These are phyloP conservation scores for Martes flavigula DNA, from an alignment of 2,797 vertebrate genomes.

Conservation along the genomic window DNA sequence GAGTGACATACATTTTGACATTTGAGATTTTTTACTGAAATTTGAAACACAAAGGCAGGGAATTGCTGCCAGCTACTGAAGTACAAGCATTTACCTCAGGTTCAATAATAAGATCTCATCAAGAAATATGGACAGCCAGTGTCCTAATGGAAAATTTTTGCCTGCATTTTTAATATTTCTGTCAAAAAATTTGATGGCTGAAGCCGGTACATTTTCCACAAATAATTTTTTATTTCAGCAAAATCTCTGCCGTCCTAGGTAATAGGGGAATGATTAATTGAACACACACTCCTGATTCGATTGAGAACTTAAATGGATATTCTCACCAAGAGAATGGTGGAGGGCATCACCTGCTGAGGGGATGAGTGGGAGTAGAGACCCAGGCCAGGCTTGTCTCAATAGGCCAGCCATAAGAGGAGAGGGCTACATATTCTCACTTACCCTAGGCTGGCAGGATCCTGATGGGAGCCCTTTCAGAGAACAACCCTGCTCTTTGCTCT, in stretches of 20 bases:
- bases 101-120: constrained; percentile 53
- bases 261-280: not conserved
- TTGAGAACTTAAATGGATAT: not conserved
- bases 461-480: not conserved
- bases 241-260: not conserved
- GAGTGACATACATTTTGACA: constrained; percentile 72
- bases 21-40: constrained; percentile 61
- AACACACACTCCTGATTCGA: not conserved
- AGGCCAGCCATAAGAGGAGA: rapidly evolving
- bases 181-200: constrained; percentile 28
- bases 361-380: rapidly evolving
- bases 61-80: constrained; percentile 33
- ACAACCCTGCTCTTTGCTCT: not conserved
- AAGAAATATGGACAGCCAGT: constrained; percentile 35
- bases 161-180: constrained; percentile 61
- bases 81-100: constrained; percentile 37
- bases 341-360: not conserved
- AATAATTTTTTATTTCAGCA: constrained; percentile 48
- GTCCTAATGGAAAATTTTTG: constrained; percentile 51
- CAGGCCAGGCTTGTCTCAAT: not conserved
- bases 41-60: constrained; percentile 56
- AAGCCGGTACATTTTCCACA: not conserved
- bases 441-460: too few relatives aligned
- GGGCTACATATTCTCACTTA: not conserved
- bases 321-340: not conserved